Conservation (phyloP, 2,113 vertebrate species). For the Amphiprion ocellaris region DNA sequence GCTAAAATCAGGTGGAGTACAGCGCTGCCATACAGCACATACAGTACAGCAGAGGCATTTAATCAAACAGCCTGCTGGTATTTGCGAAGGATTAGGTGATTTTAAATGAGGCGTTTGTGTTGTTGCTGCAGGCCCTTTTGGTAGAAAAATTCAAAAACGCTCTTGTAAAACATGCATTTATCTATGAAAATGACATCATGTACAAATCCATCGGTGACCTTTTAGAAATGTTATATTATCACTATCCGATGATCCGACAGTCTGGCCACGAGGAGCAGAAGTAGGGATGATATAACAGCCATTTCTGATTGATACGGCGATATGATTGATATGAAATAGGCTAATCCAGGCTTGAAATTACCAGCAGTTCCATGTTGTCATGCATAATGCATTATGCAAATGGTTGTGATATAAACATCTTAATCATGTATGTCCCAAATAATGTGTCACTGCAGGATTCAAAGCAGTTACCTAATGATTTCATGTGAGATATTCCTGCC, state of each 20-base stretch:
- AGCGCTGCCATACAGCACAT: background rate
- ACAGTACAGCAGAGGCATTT: slow-evolving; percentile 1
- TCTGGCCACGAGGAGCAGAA: slow-evolving; percentile 24
- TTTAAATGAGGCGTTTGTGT: slow-evolving; percentile 1
- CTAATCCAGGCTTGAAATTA: slow-evolving; percentile 65
- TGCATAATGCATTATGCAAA: slow-evolving; percentile 67
- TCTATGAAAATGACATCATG: slow-evolving; percentile 41
- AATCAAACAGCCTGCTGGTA: slow-evolving; percentile 21
- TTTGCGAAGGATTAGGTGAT: slow-evolving; percentile 16
- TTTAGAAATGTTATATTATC: slow-evolving; percentile 26
- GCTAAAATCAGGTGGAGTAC: slow-evolving; percentile 27
- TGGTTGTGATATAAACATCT: slow-evolving; percentile 53
- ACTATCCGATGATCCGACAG: slow-evolving; percentile 11
- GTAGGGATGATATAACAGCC: slow-evolving; percentile 32
- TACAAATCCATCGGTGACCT: slow-evolving; percentile 52
- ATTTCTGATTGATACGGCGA: slow-evolving; percentile 36
- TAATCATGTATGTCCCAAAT: slow-evolving; percentile 66
- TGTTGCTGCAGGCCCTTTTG: background rate
- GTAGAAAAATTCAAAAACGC: slow-evolving; percentile 3
- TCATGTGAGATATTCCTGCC: slow-evolving; percentile 3
- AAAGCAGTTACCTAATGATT: slow-evolving; percentile 39
- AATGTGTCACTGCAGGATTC: slow-evolving; percentile 52
- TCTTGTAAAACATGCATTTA: slow-evolving; percentile 46
- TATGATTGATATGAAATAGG: slow-evolving; percentile 64
- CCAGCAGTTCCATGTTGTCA: slow-evolving; percentile 38